Conservation (phyloP, 2,113 vertebrate species). For the Formicarius rufipectus region DNA sequence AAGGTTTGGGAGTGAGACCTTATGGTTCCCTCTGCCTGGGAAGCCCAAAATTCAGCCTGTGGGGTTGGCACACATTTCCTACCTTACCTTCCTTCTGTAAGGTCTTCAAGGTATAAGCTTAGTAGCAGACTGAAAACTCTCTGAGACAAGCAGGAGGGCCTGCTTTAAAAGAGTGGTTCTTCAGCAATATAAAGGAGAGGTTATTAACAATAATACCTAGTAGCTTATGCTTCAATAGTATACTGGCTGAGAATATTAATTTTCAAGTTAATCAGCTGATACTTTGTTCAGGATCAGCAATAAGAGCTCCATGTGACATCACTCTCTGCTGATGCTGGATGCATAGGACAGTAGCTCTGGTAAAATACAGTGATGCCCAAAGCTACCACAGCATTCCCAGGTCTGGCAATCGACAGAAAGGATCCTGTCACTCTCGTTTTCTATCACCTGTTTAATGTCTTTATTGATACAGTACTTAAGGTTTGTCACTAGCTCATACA, state of each 20-base stretch:
- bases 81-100: neutral
- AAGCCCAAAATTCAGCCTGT: neutral
- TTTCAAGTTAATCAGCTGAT: constrained; percentile 51
- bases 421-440: neutral
- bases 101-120: neutral
- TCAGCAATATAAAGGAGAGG: neutral
- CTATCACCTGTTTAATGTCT: neutral
- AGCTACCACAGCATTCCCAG: neutral
- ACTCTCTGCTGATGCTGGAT: neutral
- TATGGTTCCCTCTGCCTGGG: rapidly evolving
- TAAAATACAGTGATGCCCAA: constrained; percentile 1
- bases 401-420: neutral
- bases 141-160: neutral
- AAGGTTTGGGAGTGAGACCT: neutral
- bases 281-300: constrained; percentile 51
- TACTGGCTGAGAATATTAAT: constrained; percentile 23
- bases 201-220: neutral
- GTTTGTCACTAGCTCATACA: neutral
- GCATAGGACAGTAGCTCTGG: neutral
- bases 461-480: constrained; percentile 15
- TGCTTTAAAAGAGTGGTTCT: neutral
- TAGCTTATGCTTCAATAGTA: constrained; percentile 10
- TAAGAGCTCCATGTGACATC: neutral
- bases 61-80: rapidly evolving
- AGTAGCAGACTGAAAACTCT: neutral